These are phyloP conservation scores for Ophiothrix spiculata DNA, from an alignment of 35 echinoderm and acorn worm species.

Conservation along the genomic window DNA sequence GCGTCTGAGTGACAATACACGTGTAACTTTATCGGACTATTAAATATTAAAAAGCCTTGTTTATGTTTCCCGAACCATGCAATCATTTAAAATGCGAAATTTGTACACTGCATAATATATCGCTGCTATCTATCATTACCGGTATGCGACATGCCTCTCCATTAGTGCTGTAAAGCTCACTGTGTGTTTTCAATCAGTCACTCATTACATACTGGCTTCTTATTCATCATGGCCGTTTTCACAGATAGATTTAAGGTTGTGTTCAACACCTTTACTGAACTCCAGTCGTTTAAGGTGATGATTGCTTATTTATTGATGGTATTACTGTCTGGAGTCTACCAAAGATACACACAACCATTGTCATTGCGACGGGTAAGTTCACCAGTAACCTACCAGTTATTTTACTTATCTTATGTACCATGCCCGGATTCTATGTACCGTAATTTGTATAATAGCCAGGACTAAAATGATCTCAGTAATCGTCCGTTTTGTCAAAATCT, in stretches of 20 bases:
- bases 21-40: no score
- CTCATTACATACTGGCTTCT: no score
- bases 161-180: no score
- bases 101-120: no score
- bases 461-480: background rate
- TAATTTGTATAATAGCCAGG: background rate
- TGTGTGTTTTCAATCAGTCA: no score
- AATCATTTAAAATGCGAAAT: no score
- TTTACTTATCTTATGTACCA: background rate
- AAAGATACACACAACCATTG: constrained; percentile 62
- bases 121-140: no score
- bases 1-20: no score
- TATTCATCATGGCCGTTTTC: no score
- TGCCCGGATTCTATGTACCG: background rate
- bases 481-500: background rate
- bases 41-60: no score
- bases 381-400: background rate
- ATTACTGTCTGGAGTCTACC: constrained; percentile 69
- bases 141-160: no score
- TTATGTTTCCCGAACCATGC: no score
- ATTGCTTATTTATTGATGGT: constrained; percentile 71
- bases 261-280: constrained; percentile 25
- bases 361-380: constrained; percentile 60
- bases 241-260: background rate
- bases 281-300: constrained; percentile 74